Base-by-base conservation (phyloP, 2,113 vertebrate genomes). In the Phaethon lepturus region DNA sequence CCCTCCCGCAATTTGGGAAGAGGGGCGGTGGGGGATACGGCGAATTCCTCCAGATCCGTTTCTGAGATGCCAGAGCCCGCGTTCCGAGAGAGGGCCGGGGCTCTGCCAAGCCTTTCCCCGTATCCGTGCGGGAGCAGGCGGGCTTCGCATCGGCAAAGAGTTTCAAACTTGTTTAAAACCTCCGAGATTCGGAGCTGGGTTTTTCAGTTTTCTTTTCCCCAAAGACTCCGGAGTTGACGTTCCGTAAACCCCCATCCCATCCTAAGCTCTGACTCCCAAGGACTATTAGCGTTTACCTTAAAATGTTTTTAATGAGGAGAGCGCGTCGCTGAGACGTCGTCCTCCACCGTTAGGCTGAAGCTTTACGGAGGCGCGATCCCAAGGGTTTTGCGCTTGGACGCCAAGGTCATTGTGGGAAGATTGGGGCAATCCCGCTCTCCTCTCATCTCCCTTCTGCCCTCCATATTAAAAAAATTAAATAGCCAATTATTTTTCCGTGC, bases 31-130 rank as follows among this genome's bases (percentile, higher is more conserved):
- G 38, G 38, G 75, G 23, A 67, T 78, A 87, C 63, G 58, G 67
- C 25, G 10, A 94, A 97, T 97, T 96, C 97, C 90, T 80, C 33
- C 25, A 8, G 68, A 85, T 88, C 82, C 7, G 20, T 94, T 92
- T 66, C 63, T 9, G 33, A 71, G 82, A 97, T 97, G 96, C 96
- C 95, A 88, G 33, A 93, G n/a, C 45, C 45, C 3, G 7, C 19
- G 2, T 64, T 59, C 83, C n/a, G 4, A 40, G 66, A 4, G 28
- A 33, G 55, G 62, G 78, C 52, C 5, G 42, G 64, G 52, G 20
- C 52, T 47, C 11, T 13, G 8, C 40, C 42, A 10, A 26, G 31
- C 58, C 38, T 9, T n/a, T 44, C 24, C 25, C 45, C 2, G 4
- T 17, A 10, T 55, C 29, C 9, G 1, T 15, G 11, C 11, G 44